Evolutionary conservation across 2,113 vertebrate genomes (phyloP).

Genomic region (Eptesicus fuscus): DNA sequence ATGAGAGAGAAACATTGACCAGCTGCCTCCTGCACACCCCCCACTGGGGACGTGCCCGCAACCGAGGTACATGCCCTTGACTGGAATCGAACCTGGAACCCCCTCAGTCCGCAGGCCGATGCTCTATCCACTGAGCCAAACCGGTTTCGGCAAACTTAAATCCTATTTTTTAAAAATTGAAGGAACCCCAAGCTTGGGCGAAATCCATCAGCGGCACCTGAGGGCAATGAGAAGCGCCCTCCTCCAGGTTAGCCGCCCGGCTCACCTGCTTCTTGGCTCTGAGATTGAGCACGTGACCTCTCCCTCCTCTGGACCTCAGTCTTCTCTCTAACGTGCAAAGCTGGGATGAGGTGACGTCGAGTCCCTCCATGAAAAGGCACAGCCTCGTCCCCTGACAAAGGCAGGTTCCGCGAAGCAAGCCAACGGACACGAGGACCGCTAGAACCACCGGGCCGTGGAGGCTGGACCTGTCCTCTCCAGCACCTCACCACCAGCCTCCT

Average conservation of each 20-base stretch:
- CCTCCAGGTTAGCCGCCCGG: background rate
- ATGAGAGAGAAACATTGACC: no score
- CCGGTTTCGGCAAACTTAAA: no score
- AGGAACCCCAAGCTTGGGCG: background rate
- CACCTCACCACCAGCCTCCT: no score
- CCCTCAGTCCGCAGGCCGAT: no score
- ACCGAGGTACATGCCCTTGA: no score
- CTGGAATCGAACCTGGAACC: no score
- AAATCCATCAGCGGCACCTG: background rate
- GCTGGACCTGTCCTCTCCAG: background rate
- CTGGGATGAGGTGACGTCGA: background rate
- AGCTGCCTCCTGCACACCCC: no score
- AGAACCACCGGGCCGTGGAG: background rate
- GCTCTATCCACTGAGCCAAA: no score
- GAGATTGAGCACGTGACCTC: background rate
- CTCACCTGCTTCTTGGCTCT: no score
- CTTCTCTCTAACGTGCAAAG: background rate
- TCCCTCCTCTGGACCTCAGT: background rate
- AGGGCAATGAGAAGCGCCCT: background rate
- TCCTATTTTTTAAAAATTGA: background rate
- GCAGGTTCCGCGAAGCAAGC: accelerated
- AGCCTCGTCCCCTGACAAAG: background rate
- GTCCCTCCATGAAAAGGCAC: background rate
- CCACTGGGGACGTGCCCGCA: no score
- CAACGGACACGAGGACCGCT: accelerated